A percentile compares a stretch with the other conserved stretches of the same genome.
Conservation (phyloP, 2,797 vertebrate genomes). For the Melanotaenia maccullochi region DNA sequence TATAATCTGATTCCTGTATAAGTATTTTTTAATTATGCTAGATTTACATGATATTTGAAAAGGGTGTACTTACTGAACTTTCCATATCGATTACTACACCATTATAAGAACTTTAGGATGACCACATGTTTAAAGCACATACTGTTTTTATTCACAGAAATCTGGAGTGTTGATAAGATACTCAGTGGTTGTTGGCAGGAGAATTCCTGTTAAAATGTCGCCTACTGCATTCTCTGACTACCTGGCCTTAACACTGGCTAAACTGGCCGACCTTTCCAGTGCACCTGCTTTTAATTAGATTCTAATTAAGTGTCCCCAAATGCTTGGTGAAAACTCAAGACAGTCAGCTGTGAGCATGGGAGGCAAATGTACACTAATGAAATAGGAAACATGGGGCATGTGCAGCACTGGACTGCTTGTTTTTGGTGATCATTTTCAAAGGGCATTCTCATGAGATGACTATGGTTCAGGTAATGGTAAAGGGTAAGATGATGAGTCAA, state of each 20-base stretch:
- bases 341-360: not conserved
- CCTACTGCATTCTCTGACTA: not conserved
- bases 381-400: conserved; percentile 5
- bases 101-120: not conserved
- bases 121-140: not conserved
- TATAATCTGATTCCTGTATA: too few relatives aligned
- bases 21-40: not conserved
- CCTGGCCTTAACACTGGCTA: conserved; percentile 22
- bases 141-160: not conserved
- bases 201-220: conserved; percentile 4
- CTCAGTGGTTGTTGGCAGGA: not conserved
- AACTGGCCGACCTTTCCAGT: conserved; percentile 43
- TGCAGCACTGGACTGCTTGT: not conserved
- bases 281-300: conserved; percentile 36
- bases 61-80: not conserved
- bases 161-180: conserved; percentile 3
- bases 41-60: not conserved
- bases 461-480: not conserved
- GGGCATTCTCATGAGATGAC: not conserved
- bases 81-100: not conserved
- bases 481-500: not conserved
- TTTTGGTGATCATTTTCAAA: not conserved
- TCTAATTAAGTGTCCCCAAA: conserved; percentile 46
- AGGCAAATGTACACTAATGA: conserved; percentile 34
- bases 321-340: conserved; percentile 30